Evolutionary conservation across 2,888 invertebrate species (phyloP).

Genomic region (Panzeria rudis): DNA sequence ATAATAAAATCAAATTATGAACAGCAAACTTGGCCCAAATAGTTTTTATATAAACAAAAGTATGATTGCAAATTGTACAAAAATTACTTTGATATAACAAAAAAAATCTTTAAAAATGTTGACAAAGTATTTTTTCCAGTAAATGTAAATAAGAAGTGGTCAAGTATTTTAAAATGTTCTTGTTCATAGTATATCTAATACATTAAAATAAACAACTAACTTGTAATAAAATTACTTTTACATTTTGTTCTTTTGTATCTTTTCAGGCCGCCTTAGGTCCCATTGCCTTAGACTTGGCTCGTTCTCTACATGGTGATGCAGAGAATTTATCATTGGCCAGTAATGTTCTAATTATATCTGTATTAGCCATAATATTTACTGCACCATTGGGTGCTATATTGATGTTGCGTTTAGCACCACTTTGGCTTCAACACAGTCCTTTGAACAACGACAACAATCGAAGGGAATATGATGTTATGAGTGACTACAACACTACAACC

Average conservation of each 20-base stretch:
- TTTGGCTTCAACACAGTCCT: slow-evolving; percentile 79
- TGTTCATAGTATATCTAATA: no score
- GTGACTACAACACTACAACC: slow-evolving; percentile 15
- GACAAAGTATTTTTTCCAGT: background rate
- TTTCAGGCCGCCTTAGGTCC: slow-evolving; percentile 87
- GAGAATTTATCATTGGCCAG: slow-evolving; percentile 81
- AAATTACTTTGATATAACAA: no score
- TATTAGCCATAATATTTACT: slow-evolving; percentile 85
- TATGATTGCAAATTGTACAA: no score
- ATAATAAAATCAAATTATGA: no score
- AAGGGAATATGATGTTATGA: slow-evolving; percentile 2
- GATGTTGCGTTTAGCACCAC: slow-evolving; percentile 83
- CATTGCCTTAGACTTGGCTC: slow-evolving; percentile 86
- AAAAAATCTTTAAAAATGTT: no score
- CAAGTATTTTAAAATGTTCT: no score
- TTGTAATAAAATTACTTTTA: slow-evolving; percentile 1
- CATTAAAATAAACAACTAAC: background rate
- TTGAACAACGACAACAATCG: slow-evolving; percentile 22
- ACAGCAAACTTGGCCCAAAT: no score
- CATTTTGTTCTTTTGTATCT: slow-evolving; percentile 28
- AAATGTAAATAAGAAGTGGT: no score
- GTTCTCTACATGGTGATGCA: slow-evolving; percentile 79
- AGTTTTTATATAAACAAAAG: no score
- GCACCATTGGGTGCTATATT: slow-evolving; percentile 85
- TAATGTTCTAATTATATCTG: slow-evolving; percentile 85